phyloP scores from a whole-genome alignment of 2,888 invertebrate species.

The Metallyticus violacea region DNA sequence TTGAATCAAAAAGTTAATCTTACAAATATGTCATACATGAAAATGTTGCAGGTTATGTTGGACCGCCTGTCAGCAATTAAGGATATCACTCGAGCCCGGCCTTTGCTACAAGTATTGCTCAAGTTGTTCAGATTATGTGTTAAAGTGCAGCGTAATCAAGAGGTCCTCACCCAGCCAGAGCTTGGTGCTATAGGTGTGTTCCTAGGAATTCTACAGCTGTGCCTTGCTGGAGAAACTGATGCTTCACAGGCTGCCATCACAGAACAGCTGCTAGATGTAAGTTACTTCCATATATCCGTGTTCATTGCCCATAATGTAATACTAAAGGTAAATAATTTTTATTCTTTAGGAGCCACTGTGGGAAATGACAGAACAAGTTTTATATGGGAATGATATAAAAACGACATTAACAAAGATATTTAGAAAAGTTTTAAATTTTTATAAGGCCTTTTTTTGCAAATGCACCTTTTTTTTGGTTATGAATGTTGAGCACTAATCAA shows the following conservation, averaged over 20 bases:
- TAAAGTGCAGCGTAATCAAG: constrained; percentile 85
- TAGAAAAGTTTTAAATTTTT: too few species aligned
- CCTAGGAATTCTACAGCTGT: constrained; percentile 79
- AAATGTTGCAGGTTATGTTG: constrained; percentile 67
- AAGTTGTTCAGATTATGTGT: constrained; percentile 88
- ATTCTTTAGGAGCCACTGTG: too few species aligned
- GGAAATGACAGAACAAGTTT: too few species aligned
- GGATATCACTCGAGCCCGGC: constrained; percentile 82
- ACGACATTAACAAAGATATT: too few species aligned
- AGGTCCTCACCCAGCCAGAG: constrained; percentile 82
- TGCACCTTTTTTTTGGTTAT: too few species aligned
- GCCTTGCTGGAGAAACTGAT: constrained; percentile 63
- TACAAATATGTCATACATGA: too few species aligned
- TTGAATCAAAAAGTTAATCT: too few species aligned
- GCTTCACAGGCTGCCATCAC: constrained; percentile 72
- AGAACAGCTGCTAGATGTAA: constrained; percentile 82
- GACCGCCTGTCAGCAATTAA: constrained; percentile 81
- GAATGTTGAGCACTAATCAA: too few species aligned
- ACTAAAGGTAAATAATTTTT: too few species aligned
- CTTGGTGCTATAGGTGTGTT: constrained; percentile 79
- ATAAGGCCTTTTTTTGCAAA: too few species aligned
- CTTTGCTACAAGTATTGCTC: constrained; percentile 82
- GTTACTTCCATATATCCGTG: constrained; percentile 29
- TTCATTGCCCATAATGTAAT: too few species aligned
- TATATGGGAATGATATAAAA: too few species aligned